Evolutionary conservation across 1,140 invertebrate species (phyloP).

Genomic region (Trissolcus basalis): DNA sequence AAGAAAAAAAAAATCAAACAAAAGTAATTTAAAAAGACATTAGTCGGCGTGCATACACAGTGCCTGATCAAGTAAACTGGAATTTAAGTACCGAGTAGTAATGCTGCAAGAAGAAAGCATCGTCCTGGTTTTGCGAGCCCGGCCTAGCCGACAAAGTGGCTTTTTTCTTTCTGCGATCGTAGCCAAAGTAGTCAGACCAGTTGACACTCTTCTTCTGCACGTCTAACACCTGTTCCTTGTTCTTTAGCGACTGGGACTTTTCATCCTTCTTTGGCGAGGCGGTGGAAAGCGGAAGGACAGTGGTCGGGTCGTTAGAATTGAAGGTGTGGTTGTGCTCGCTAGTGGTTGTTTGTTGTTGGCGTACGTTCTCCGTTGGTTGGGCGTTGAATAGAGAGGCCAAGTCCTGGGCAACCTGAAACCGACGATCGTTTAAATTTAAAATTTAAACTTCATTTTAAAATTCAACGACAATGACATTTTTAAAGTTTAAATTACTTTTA

Average conservation of each 20-base stretch:
- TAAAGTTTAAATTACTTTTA: constrained; percentile 62
- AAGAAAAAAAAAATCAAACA: background rate
- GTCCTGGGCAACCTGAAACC: constrained; percentile 67
- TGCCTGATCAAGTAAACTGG: constrained; percentile 33
- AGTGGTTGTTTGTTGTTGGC: constrained; percentile 17
- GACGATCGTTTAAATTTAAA: background rate
- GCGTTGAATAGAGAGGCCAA: constrained; percentile 67
- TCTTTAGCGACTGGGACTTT: constrained; percentile 58
- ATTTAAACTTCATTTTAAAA: too few species aligned
- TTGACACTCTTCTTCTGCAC: constrained; percentile 87
- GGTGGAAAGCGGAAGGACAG: constrained; percentile 56
- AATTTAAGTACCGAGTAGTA: constrained; percentile 74
- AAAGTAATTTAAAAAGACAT: background rate
- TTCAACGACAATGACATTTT: too few species aligned
- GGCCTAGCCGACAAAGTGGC: constrained; percentile 67
- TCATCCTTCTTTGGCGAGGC: constrained; percentile 59
- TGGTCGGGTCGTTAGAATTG: constrained; percentile 61
- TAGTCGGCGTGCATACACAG: too few species aligned
- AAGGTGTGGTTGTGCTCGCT: constrained; percentile 58
- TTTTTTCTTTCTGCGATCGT: constrained; percentile 86
- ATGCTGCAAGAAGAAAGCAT: constrained; percentile 78
- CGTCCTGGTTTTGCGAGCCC: constrained; percentile 72
- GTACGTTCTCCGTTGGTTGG: constrained; percentile 52
- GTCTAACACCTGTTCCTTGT: constrained; percentile 74
- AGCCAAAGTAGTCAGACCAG: constrained; percentile 90